phyloP scores from a whole-genome alignment of 2,888 invertebrate genomes.

The Malachius bipustulatus region DNA sequence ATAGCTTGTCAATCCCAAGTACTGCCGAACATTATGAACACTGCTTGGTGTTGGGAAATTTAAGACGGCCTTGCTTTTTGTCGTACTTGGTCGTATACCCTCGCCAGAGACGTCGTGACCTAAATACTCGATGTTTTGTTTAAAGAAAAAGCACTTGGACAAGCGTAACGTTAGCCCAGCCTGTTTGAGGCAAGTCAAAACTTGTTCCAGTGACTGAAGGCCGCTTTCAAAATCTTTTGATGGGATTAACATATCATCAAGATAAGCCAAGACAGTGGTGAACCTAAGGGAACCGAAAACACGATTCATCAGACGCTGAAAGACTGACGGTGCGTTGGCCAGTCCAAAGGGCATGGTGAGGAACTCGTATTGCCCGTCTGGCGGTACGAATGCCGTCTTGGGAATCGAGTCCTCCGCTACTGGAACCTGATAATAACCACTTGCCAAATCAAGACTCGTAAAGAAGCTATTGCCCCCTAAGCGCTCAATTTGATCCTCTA shows the following conservation, averaged over 20 bases:
- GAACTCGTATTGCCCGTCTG: slow-evolving; percentile 28
- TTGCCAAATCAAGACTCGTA: slow-evolving; percentile 25
- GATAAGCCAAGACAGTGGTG: slow-evolving; percentile 10
- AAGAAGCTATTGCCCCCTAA: slow-evolving; percentile 23
- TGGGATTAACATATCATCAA: slow-evolving; percentile 1
- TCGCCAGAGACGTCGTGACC: slow-evolving; percentile 12
- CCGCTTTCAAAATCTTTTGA: too few relatives aligned
- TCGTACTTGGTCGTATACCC: slow-evolving; percentile 12
- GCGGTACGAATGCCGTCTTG: slow-evolving; percentile 27
- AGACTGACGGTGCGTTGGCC: slow-evolving; percentile 25
- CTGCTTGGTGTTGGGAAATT: slow-evolving; percentile 24
- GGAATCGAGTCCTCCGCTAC: slow-evolving; percentile 21
- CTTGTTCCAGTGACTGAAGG: background rate
- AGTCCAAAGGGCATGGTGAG: slow-evolving; percentile 29
- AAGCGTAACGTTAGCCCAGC: slow-evolving; percentile 9
- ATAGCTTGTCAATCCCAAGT: slow-evolving; percentile 21
- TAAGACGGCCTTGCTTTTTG: slow-evolving; percentile 12
- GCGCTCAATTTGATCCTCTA: slow-evolving; percentile 25
- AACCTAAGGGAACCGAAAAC: slow-evolving; percentile 16
- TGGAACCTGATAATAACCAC: slow-evolving; percentile 27
- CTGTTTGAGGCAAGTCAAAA: background rate
- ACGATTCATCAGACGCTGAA: slow-evolving; percentile 16
- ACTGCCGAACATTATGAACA: slow-evolving; percentile 20
- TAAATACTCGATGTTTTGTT: slow-evolving; percentile 13
- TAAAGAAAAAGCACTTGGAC: slow-evolving; percentile 17